phyloP scores from a whole-genome alignment of 1,140 invertebrate genomes.

The Bemisia tabaci region DNA sequence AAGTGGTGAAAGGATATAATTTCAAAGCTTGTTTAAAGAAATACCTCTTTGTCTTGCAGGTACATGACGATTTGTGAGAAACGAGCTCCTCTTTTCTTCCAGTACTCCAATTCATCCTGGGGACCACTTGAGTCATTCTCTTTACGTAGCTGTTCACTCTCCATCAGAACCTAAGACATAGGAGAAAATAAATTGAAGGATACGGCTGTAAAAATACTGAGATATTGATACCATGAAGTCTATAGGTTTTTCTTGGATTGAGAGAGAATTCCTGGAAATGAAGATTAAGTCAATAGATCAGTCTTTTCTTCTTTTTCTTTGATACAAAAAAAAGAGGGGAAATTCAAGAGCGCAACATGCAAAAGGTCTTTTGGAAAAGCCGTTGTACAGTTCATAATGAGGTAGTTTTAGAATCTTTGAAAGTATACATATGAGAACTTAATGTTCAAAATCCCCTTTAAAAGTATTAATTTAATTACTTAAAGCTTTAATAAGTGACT shows the following conservation, averaged over 20 bases:
- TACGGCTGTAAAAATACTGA: neutral
- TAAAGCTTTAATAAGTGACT: too few species aligned
- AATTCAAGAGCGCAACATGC: too few species aligned
- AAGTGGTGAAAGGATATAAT: too few species aligned
- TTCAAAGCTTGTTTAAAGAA: too few species aligned
- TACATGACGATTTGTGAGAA: constrained; percentile 80
- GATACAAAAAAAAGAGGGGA: too few species aligned
- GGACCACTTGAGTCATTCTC: constrained; percentile 87
- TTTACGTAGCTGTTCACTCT: constrained; percentile 75
- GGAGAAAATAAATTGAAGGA: neutral
- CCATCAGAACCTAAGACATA: constrained; percentile 48
- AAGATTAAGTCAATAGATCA: neutral
- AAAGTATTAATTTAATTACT: too few species aligned
- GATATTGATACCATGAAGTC: neutral
- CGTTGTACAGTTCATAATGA: too few species aligned
- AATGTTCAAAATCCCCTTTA: too few species aligned
- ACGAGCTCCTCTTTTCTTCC: constrained; percentile 83
- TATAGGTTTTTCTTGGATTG: neutral
- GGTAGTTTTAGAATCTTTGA: too few species aligned
- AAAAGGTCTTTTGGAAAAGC: too few species aligned
- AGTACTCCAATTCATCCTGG: constrained; percentile 89
- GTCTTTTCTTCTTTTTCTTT: neutral
- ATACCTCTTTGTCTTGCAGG: constrained; percentile 45
- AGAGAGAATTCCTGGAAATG: neutral
- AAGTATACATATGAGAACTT: too few species aligned